These are phyloP conservation scores for Drosophila neotestacea DNA, from an alignment of 2,888 invertebrate species.

Conservation along the genomic window DNA sequence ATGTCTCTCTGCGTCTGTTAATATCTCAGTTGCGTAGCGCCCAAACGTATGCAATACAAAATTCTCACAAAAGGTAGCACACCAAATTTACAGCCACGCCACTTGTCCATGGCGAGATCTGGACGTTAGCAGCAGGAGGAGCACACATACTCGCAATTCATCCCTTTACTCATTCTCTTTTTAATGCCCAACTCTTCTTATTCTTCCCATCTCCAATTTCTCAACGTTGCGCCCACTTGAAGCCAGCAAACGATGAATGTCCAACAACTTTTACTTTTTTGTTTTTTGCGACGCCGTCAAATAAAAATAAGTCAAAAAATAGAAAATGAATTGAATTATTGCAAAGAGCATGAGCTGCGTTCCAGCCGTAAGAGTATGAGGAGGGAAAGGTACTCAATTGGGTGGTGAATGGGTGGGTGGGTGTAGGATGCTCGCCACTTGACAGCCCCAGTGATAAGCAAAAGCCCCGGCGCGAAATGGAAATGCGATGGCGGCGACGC, in stretches of 20 bases:
- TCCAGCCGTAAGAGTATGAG: constrained; percentile 4
- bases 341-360: constrained; percentile 71
- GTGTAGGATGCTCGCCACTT: constrained; percentile 66
- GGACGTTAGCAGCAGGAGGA: too few species aligned
- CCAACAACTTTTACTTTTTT: constrained; percentile 63
- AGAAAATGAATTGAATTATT: constrained; percentile 84
- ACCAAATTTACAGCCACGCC: constrained; percentile 59
- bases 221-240: constrained; percentile 36
- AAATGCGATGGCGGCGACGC: constrained; percentile 58
- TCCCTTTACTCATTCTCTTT: neutral
- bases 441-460: constrained; percentile 77
- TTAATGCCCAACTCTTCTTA: neutral
- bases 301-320: constrained; percentile 77
- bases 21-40: constrained; percentile 31
- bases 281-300: constrained; percentile 63
- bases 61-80: constrained; percentile 56
- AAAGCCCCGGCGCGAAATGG: constrained; percentile 73
- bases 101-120: constrained; percentile 27
- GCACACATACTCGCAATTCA: neutral
- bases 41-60: constrained; percentile 52
- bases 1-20: constrained; percentile 19
- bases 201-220: neutral
- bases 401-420: neutral
- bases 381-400: constrained; percentile 20
- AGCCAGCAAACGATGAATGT: constrained; percentile 54